phyloP scores from a whole-genome alignment of 2,888 invertebrate genomes.

The Ptychoptera albimana region DNA sequence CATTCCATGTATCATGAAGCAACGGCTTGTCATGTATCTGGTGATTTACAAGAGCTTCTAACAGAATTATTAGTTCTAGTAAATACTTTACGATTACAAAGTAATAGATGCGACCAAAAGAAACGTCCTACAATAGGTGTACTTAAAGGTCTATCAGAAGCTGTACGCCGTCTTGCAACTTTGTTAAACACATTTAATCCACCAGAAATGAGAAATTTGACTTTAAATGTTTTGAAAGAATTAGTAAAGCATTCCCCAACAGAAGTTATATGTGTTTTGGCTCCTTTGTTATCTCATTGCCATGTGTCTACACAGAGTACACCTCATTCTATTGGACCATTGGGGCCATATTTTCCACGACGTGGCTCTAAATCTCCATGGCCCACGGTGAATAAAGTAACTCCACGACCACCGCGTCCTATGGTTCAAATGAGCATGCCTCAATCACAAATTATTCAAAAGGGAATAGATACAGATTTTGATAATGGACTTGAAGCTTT shows the following conservation, averaged over 20 bases:
- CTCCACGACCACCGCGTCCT: conserved; percentile 53
- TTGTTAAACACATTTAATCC: conserved; percentile 81
- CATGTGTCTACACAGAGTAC: conserved; percentile 65
- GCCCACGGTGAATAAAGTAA: conserved; percentile 40
- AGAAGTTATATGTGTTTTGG: conserved; percentile 34
- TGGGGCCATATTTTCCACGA: conserved; percentile 64
- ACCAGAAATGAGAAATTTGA: conserved; percentile 61
- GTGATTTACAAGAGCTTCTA: conserved; percentile 71
- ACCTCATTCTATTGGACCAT: conserved; percentile 45
- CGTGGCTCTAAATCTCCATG: conserved; percentile 40
- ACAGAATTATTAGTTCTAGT: conserved; percentile 58
- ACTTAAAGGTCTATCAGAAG: conserved; percentile 78
- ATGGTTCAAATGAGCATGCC: conserved; percentile 78
- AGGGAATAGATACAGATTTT: conserved; percentile 62
- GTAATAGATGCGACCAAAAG: conserved; percentile 24
- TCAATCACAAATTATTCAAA: conserved; percentile 43
- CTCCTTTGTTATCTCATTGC: conserved; percentile 72
- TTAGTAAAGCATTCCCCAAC: conserved; percentile 27
- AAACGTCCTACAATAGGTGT: conserved; percentile 20
- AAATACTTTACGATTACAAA: conserved; percentile 50
- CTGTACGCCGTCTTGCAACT: conserved; percentile 71
- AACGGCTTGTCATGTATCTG: conserved; percentile 71
- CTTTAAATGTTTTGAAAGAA: conserved; percentile 45
- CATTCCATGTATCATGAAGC: conserved; percentile 92
- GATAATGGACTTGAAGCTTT: conserved; percentile 59